phyloP scores from a whole-genome alignment of 2,113 vertebrate species.

The Megaptera novaeangliae region DNA sequence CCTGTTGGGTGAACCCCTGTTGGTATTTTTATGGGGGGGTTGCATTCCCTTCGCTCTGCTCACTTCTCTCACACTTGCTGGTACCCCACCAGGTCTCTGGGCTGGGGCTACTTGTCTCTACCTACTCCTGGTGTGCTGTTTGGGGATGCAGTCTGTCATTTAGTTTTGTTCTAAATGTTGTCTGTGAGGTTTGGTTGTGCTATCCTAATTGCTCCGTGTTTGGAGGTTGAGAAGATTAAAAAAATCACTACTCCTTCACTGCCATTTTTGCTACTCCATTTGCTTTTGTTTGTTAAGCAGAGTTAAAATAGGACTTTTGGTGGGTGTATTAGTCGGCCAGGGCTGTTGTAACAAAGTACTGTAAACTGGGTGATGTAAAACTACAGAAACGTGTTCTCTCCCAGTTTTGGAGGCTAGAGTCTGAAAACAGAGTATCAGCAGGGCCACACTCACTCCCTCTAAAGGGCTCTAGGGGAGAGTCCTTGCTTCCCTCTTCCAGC shows the following conservation, averaged over 20 bases:
- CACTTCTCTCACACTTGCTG: neutral
- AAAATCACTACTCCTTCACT: neutral
- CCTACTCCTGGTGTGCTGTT: neutral
- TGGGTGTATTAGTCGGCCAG: neutral
- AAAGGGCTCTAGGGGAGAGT: neutral
- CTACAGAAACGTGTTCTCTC: neutral
- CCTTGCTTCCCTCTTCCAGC: neutral
- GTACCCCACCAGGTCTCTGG: neutral
- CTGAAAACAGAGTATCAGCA: neutral
- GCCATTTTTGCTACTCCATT: neutral
- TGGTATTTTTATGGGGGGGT: neutral
- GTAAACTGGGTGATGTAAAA: neutral
- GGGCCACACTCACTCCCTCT: neutral
- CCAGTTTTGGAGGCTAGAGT: neutral
- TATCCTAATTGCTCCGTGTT: neutral
- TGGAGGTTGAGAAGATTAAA: neutral
- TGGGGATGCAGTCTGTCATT: neutral
- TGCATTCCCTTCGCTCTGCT: neutral
- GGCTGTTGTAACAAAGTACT: neutral
- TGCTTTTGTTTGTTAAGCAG: neutral
- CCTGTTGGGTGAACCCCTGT: neutral
- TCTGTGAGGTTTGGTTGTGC: neutral
- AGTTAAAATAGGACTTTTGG: neutral
- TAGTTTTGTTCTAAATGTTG: neutral
- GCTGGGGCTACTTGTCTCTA: neutral